phyloP scores from a whole-genome alignment of 2,888 invertebrate species.

The Ormyrus pomaceus region DNA sequence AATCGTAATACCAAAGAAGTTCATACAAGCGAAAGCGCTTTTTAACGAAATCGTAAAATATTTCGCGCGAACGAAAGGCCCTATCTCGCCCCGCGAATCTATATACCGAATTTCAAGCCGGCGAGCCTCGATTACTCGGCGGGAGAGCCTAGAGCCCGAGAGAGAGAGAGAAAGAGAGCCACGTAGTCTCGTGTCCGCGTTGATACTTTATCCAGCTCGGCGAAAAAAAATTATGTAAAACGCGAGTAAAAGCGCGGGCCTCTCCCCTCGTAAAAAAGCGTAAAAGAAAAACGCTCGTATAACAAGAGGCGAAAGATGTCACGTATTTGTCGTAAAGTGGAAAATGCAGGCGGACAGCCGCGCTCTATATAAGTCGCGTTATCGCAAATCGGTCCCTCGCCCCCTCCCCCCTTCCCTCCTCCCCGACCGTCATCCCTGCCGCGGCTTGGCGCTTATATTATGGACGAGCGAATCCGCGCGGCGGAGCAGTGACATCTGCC shows the following conservation, averaged over 20 bases:
- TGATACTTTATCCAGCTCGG: conserved; percentile 12
- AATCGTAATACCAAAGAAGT: too few species aligned
- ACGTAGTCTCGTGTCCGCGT: neutral
- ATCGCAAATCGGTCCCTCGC: conserved; percentile 51
- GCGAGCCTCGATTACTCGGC: too few species aligned
- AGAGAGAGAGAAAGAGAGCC: too few species aligned
- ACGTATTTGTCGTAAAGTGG: conserved; percentile 51
- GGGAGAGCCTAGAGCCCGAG: too few species aligned
- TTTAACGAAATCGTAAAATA: too few species aligned
- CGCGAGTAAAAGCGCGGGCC: neutral
- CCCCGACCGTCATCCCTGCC: too few species aligned
- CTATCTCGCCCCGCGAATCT: too few species aligned
- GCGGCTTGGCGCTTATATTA: neutral
- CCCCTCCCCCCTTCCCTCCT: neutral
- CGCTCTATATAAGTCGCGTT: conserved; percentile 28
- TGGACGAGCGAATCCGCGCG: neutral
- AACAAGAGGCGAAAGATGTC: conserved; percentile 50
- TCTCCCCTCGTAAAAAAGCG: conserved; percentile 13
- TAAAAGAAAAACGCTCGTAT: conserved; percentile 40
- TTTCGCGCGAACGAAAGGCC: too few species aligned
- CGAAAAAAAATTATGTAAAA: conserved; percentile 40
- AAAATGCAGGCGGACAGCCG: conserved; percentile 25
- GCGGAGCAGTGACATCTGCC: neutral
- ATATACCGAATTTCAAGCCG: too few species aligned
- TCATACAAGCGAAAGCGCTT: too few species aligned